Conservation (phyloP, 2,888 invertebrate genomes). For the Hypercompe scribonia region DNA sequence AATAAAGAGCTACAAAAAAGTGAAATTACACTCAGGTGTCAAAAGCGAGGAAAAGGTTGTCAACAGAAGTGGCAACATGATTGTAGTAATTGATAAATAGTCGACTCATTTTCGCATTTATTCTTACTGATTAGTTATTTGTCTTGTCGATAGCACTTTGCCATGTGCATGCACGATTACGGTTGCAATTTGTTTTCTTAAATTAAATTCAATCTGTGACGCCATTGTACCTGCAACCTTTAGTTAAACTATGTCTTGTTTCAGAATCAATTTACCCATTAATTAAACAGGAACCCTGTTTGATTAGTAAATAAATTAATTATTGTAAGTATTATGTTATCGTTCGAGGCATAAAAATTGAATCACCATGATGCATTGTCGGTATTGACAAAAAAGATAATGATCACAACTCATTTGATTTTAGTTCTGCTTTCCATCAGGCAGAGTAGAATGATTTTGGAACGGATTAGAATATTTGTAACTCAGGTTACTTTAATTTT, state of each 20-base stretch:
- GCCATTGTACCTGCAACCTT: conserved; percentile 35
- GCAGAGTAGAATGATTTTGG: no score
- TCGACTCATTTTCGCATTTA: conserved; percentile 31
- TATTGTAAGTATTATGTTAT: conserved; percentile 6
- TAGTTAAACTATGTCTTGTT: conserved; percentile 30
- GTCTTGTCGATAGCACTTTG: conserved; percentile 26
- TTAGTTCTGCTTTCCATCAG: no score
- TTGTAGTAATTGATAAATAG: conserved; percentile 31
- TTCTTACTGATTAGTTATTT: conserved; percentile 28
- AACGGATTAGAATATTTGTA: no score
- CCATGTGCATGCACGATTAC: conserved; percentile 23
- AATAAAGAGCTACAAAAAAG: conserved; percentile 1
- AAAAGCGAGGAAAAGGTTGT: conserved; percentile 29
- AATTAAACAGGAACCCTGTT: background rate
- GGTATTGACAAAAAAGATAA: no score
- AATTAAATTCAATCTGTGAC: conserved; percentile 37
- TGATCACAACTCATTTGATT: no score
- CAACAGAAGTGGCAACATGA: conserved; percentile 20
- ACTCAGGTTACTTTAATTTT: no score
- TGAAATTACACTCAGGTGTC: conserved; percentile 23
- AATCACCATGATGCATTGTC: no score
- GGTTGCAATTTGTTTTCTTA: conserved; percentile 36
- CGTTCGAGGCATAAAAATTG: conserved; percentile 4
- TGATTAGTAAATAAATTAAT: background rate
- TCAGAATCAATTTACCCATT: conserved; percentile 24